These are phyloP conservation scores for Myodes glareolus DNA, from an alignment of 2,113 vertebrate species.

Conservation along the genomic window DNA sequence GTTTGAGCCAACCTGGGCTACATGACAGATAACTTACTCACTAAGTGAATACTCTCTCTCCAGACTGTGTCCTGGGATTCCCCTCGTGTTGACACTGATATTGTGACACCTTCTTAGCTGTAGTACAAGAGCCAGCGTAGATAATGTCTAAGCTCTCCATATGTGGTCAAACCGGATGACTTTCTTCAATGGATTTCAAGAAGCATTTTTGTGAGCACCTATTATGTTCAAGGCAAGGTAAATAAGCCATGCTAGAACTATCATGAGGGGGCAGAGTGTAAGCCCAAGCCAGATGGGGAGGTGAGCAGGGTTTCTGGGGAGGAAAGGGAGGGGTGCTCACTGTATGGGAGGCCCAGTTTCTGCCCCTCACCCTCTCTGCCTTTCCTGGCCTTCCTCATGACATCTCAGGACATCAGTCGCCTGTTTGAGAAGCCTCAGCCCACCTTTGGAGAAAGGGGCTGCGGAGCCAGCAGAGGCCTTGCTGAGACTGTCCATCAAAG, in stretches of 20 bases:
- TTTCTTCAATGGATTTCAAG: not conserved
- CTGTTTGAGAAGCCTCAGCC: constrained; percentile 83
- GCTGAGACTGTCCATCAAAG: constrained; percentile 92
- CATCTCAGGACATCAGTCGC: constrained; percentile 78
- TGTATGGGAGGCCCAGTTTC: not conserved
- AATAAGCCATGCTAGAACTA: not conserved
- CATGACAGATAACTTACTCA: not conserved
- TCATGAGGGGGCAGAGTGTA: not conserved
- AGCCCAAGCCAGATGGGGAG: not conserved
- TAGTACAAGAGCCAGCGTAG: not conserved
- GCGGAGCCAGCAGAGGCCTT: constrained; percentile 81
- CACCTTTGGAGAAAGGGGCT: constrained; percentile 82
- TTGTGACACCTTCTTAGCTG: not conserved
- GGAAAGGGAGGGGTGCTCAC: not conserved
- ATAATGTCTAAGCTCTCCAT: not conserved
- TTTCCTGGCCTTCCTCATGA: not conserved
- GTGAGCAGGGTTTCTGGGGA: not conserved
- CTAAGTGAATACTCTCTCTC: not conserved
- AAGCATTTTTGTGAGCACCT: not conserved
- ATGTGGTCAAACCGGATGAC: not conserved
- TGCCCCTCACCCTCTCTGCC: not conserved
- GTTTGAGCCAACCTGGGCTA: not conserved
- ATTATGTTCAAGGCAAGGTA: not conserved
- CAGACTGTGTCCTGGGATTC: not conserved
- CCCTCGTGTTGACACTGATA: not conserved